These are phyloP conservation scores for Nibea coibor DNA, from an alignment of 2,113 vertebrate species.

Conservation along the genomic window DNA sequence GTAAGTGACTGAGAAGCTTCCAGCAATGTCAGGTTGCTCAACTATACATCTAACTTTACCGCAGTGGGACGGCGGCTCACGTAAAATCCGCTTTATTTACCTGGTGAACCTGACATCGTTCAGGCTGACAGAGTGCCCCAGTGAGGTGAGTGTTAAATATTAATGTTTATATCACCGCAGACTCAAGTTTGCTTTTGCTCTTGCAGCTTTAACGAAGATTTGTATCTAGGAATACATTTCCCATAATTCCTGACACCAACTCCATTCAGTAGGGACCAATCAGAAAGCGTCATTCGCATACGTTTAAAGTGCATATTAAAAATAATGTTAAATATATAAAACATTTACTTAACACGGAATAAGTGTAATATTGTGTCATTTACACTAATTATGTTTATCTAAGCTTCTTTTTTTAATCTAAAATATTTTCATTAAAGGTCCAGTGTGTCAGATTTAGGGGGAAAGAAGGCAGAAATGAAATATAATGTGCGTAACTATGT, in stretches of 20 bases:
- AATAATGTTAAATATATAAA: too few relatives aligned
- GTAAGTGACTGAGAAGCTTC: background rate
- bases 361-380: too few relatives aligned
- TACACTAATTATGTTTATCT: too few relatives aligned
- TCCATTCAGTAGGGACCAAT: too few relatives aligned
- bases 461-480: too few relatives aligned
- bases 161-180: background rate
- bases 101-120: slow-evolving; percentile 76
- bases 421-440: too few relatives aligned
- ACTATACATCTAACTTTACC: slow-evolving; percentile 76
- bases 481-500: too few relatives aligned
- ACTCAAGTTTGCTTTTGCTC: background rate
- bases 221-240: background rate
- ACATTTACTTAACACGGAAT: too few relatives aligned
- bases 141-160: slow-evolving; percentile 67
- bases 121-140: slow-evolving; percentile 63
- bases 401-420: too few relatives aligned
- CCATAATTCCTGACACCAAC: background rate
- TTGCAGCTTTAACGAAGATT: background rate
- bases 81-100: slow-evolving; percentile 82
- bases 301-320: too few relatives aligned
- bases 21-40: slow-evolving; percentile 55
- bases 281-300: too few relatives aligned
- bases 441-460: too few relatives aligned
- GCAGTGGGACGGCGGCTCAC: slow-evolving; percentile 67